A percentile compares a stretch with the other conserved stretches of the same genome.
Evolutionary conservation across 2,113 vertebrate species (phyloP).

Genomic region (Pimephales promelas): DNA sequence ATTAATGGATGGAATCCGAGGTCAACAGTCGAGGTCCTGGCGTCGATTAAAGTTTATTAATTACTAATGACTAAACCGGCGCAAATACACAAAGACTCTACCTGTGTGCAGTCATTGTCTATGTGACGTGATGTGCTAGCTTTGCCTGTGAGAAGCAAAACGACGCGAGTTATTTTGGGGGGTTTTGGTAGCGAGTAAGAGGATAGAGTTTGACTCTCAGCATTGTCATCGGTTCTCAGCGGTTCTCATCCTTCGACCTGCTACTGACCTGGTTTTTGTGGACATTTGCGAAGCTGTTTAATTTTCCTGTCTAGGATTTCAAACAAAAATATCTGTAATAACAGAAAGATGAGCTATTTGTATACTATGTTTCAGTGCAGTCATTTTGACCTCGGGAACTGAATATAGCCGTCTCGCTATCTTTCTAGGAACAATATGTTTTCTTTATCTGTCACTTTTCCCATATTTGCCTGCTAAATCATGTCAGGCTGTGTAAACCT

Average conservation of each 20-base stretch:
- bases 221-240: conserved; percentile 25
- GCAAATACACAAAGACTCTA: background rate
- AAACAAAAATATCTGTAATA: conserved; percentile 23
- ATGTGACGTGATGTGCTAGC: background rate
- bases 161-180: background rate
- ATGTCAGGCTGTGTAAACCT: conserved; percentile 6
- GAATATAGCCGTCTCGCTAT: background rate
- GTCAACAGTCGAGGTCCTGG: background rate
- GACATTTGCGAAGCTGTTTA: conserved; percentile 38
- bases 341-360: background rate
- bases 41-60: background rate
- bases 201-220: background rate
- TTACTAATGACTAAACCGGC: background rate
- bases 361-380: background rate
- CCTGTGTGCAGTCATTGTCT: background rate
- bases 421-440: conserved; percentile 1
- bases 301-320: conserved; percentile 30
- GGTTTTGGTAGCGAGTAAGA: background rate
- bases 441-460: conserved; percentile 5
- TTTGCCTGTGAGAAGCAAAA: background rate
- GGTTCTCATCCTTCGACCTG: background rate
- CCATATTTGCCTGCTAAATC: conserved; percentile 26
- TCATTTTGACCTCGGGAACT: background rate
- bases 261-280: conserved; percentile 14
- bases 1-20: background rate